These are phyloP conservation scores for Siniperca chuatsi DNA, from an alignment of 2,113 vertebrate species.

Conservation along the genomic window DNA sequence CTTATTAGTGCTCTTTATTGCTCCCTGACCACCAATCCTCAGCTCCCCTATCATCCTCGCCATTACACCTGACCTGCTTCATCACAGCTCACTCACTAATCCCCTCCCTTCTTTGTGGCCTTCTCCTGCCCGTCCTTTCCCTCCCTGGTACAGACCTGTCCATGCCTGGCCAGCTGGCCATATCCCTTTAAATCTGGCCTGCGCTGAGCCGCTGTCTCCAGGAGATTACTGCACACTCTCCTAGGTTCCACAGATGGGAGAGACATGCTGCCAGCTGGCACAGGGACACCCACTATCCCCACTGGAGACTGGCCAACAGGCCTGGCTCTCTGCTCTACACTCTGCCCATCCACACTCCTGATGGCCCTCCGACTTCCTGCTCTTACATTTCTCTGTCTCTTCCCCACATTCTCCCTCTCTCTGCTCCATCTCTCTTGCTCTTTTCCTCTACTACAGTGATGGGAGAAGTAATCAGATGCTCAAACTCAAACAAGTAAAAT, in stretches of 20 bases:
- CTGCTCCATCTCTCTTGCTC: neutral
- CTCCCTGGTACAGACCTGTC: conserved; percentile 75
- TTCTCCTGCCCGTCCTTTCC: conserved; percentile 75
- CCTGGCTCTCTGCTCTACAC: conserved; percentile 68
- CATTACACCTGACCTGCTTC: conserved; percentile 76
- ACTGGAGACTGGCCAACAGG: conserved; percentile 81
- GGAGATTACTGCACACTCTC: conserved; percentile 86
- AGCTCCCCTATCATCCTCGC: conserved; percentile 66
- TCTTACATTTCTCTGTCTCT: conserved; percentile 31
- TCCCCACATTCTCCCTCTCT: neutral
- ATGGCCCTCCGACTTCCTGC: conserved; percentile 48
- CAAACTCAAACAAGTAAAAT: neutral
- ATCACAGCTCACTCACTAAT: conserved; percentile 67
- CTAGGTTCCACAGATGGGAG: conserved; percentile 86
- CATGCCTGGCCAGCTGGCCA: conserved; percentile 79
- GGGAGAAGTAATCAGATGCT: neutral
- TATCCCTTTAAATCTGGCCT: conserved; percentile 84
- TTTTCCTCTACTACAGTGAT: neutral
- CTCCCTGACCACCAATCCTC: conserved; percentile 74
- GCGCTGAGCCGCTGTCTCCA: conserved; percentile 75
- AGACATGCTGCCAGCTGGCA: conserved; percentile 86
- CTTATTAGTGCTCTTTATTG: conserved; percentile 72
- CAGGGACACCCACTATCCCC: conserved; percentile 82
- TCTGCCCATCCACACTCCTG: conserved; percentile 74
- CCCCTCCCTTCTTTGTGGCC: conserved; percentile 58